Percentiles rank a stretch among this genome's conserved stretches.
Conservation (phyloP, 1,140 invertebrate species). For the Periplaneta americana region DNA sequence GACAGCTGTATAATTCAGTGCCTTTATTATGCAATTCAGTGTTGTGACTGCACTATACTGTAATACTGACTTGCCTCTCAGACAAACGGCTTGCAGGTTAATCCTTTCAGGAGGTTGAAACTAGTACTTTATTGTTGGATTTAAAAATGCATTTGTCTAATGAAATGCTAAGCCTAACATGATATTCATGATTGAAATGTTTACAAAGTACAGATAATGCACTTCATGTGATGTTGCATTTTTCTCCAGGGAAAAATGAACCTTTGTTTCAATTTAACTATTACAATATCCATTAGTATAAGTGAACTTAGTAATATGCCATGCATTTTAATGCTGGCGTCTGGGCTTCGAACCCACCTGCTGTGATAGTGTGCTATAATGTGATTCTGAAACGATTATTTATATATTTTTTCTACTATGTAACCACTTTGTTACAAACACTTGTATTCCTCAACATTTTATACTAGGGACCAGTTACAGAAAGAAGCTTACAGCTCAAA, state of each 20-base stretch:
- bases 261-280: not conserved
- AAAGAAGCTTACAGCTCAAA: too few species aligned
- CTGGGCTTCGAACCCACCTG: too few species aligned
- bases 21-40: slow-evolving; percentile 39
- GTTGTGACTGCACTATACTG: slow-evolving; percentile 40
- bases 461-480: too few species aligned
- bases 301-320: not conserved
- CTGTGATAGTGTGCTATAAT: not conserved
- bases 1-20: slow-evolving; percentile 40
- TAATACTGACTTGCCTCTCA: slow-evolving; percentile 10
- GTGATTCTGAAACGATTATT: not conserved
- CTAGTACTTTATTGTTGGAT: too few species aligned
- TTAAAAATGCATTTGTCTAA: not conserved
- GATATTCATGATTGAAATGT: not conserved
- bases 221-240: too few species aligned
- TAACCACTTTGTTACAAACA: too few species aligned
- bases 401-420: too few species aligned
- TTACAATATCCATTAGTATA: not conserved
- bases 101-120: not conserved
- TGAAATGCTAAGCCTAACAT: not conserved
- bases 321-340: not conserved
- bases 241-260: not conserved
- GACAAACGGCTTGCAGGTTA: slow-evolving; percentile 16
- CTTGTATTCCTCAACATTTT: too few species aligned
- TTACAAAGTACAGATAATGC: not conserved